These are phyloP conservation scores for Dendrocincla fuliginosa DNA, from an alignment of 2,797 vertebrate genomes.

Conservation along the genomic window DNA sequence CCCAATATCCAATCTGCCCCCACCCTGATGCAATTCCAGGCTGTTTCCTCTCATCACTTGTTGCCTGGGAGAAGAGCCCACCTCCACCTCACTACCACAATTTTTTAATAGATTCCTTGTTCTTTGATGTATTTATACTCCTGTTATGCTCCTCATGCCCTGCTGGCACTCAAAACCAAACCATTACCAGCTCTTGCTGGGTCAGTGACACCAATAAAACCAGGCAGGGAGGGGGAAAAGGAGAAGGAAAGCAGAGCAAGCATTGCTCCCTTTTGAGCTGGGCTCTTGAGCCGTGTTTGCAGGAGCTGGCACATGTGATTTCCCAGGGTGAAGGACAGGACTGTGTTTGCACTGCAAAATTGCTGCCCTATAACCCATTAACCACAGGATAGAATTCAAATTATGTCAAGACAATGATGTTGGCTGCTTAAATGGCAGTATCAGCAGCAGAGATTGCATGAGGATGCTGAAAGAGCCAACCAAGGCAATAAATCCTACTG, in stretches of 20 bases:
- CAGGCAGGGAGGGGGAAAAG: rapidly evolving
- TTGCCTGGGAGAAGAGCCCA: neutral
- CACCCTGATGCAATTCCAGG: neutral
- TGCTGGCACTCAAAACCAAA: neutral
- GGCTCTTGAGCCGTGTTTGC: neutral
- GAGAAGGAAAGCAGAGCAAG: neutral
- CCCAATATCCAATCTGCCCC: neutral
- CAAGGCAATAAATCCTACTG: neutral
- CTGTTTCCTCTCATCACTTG: neutral
- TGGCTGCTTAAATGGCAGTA: neutral
- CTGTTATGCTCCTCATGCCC: no score
- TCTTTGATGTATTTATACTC: neutral
- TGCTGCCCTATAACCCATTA: neutral
- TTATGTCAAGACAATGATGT: neutral
- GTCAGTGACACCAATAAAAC: neutral
- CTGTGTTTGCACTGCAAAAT: neutral
- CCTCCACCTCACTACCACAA: neutral
- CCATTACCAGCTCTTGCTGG: neutral
- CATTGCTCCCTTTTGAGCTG: no score
- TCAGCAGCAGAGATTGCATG: neutral
- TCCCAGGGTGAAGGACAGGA: neutral
- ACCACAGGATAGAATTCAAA: neutral
- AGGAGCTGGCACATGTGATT: neutral
- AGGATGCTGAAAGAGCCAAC: neutral
- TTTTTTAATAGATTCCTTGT: neutral